Percentiles rank a stretch among this genome's conserved stretches.
These are phyloP conservation scores for Stratiomys singularior DNA, from an alignment of 2,888 invertebrate genomes.

Conservation along the genomic window DNA sequence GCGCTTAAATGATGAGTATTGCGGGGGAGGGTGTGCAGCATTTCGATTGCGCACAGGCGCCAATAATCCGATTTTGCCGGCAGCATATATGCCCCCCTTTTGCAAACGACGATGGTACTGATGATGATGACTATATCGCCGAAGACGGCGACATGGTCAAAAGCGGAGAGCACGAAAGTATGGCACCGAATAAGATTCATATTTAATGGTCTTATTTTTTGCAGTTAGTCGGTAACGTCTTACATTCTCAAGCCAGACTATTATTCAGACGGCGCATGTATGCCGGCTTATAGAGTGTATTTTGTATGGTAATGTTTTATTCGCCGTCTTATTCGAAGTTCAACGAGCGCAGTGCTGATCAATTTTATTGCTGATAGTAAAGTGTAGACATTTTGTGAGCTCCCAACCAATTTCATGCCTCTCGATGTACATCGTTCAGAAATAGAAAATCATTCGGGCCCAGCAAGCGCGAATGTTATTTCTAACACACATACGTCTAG, in stretches of 20 bases:
- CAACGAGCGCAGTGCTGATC: too few relatives aligned
- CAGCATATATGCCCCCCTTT: slow-evolving; percentile 25
- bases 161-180: slow-evolving; percentile 14
- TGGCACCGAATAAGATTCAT: slow-evolving; percentile 12
- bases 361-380: too few relatives aligned
- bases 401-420: too few relatives aligned
- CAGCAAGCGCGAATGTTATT: too few relatives aligned
- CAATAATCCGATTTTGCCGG: slow-evolving; percentile 34
- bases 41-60: slow-evolving; percentile 44
- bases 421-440: too few relatives aligned
- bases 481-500: too few relatives aligned
- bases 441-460: too few relatives aligned
- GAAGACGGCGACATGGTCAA: not conserved
- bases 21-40: slow-evolving; percentile 37
- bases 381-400: too few relatives aligned
- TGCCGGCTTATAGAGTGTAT: slow-evolving; percentile 8
- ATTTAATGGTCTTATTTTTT: slow-evolving; percentile 26
- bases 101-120: not conserved
- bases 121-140: not conserved
- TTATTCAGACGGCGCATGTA: slow-evolving; percentile 27
- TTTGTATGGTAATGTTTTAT: not conserved
- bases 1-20: slow-evolving; percentile 26
- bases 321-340: not conserved
- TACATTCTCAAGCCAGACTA: not conserved
- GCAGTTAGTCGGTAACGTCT: not conserved